Evolutionary conservation across 2,113 vertebrate species (phyloP).

Genomic region (Sturnus vulgaris): DNA sequence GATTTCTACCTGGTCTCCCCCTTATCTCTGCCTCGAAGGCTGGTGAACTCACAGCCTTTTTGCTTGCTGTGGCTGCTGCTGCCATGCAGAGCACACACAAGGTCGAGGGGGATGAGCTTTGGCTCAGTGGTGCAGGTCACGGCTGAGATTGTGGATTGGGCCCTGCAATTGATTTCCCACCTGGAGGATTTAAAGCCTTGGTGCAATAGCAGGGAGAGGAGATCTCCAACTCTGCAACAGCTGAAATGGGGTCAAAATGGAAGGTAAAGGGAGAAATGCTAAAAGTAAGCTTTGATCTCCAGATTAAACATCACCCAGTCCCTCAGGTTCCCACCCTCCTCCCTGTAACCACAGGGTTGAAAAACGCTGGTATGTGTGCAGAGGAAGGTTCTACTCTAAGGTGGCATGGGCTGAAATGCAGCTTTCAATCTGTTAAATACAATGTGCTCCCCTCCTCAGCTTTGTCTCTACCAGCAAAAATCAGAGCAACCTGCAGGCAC

Average conservation of each 20-base stretch:
- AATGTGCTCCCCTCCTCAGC: neutral
- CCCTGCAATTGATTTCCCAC: neutral
- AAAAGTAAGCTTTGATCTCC: neutral
- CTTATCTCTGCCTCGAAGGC: neutral
- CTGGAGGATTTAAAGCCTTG: neutral
- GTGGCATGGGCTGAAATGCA: neutral
- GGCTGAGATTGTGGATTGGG: neutral
- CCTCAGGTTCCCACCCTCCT: neutral
- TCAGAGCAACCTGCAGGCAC: neutral
- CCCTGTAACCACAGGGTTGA: neutral
- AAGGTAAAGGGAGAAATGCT: neutral
- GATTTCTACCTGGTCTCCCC: constrained; percentile 2
- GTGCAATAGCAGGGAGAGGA: neutral
- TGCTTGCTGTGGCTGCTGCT: neutral
- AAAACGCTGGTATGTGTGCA: neutral
- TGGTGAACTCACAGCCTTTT: neutral
- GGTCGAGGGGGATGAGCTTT: neutral
- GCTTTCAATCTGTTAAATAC: neutral
- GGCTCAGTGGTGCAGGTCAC: accelerated
- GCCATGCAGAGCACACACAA: neutral
- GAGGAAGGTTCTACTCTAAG: neutral
- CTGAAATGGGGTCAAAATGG: neutral
- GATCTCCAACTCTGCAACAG: neutral
- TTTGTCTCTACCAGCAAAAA: neutral
- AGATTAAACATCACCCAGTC: neutral